Evolutionary conservation across 2,888 invertebrate genomes (phyloP).

Genomic region (Pilophorus perplexus): DNA sequence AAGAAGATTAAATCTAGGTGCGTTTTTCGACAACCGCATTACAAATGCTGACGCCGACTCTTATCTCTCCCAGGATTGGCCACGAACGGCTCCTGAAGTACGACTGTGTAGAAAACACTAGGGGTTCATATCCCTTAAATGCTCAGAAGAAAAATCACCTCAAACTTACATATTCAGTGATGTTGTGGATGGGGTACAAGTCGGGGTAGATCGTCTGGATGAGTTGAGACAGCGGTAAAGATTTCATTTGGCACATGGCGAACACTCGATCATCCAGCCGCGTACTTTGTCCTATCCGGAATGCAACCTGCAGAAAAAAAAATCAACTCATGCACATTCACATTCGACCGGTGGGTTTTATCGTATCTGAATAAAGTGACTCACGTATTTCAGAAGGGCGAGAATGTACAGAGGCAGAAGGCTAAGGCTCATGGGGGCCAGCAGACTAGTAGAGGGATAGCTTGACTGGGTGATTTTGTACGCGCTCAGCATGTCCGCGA

Average conservation of each 20-base stretch:
- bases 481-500: constrained; percentile 80
- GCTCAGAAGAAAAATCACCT: too few relatives aligned
- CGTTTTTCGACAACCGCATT: too few relatives aligned
- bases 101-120: too few relatives aligned
- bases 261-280: constrained; percentile 89
- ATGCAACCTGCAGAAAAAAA: constrained; percentile 66
- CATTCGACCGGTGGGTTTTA: neutral
- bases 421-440: constrained; percentile 73
- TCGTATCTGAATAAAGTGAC: constrained; percentile 50
- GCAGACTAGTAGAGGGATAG: constrained; percentile 59
- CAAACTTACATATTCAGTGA: constrained; percentile 59
- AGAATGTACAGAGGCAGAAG: constrained; percentile 85
- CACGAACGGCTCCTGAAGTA: too few relatives aligned
- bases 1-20: too few relatives aligned
- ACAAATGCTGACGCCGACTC: too few relatives aligned
- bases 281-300: constrained; percentile 83
- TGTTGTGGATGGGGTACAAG: constrained; percentile 79
- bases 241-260: constrained; percentile 92
- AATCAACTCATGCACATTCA: too few relatives aligned
- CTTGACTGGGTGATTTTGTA: constrained; percentile 62
- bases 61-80: too few relatives aligned
- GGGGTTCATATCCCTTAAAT: too few relatives aligned
- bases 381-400: constrained; percentile 81
- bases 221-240: constrained; percentile 73
- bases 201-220: constrained; percentile 87